phyloP scores from a whole-genome alignment of 2,797 vertebrate genomes.

The Sparidentex hasta region DNA sequence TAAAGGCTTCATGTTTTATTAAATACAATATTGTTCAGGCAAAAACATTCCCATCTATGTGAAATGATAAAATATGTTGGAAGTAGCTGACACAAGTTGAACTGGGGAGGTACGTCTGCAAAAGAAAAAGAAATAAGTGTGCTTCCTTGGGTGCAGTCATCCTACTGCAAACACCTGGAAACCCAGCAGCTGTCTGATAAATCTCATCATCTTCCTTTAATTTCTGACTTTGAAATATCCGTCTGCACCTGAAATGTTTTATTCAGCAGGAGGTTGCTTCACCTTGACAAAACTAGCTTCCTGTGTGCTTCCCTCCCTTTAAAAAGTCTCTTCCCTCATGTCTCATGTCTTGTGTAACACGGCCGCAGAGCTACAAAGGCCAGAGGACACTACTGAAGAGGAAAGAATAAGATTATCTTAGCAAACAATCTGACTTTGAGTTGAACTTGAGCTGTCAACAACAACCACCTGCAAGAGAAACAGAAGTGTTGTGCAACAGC shows the following conservation, averaged over 20 bases:
- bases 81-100: too few relatives aligned
- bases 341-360: constrained; percentile 84
- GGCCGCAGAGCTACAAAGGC: constrained; percentile 95
- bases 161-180: constrained; percentile 95
- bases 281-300: constrained; percentile 40
- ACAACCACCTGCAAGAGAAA: neutral
- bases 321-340: constrained; percentile 44
- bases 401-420: constrained; percentile 5
- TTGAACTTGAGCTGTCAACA: constrained; percentile 26
- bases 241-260: neutral
- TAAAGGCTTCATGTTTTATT: neutral
- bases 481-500: neutral
- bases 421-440: neutral
- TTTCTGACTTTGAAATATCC: neutral
- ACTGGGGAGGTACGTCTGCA: too few relatives aligned
- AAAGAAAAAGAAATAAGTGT: too few relatives aligned
- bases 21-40: neutral
- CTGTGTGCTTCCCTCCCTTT: constrained; percentile 51
- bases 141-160: constrained; percentile 94
- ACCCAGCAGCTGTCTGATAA: constrained; percentile 26
- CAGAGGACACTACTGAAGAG: constrained; percentile 94
- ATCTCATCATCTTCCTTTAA: neutral
- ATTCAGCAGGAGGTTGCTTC: constrained; percentile 14
- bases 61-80: too few relatives aligned
- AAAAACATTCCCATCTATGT: neutral